Evolutionary conservation across 2,888 invertebrate genomes (phyloP).

Genomic region (Andrena chrysosceles): DNA sequence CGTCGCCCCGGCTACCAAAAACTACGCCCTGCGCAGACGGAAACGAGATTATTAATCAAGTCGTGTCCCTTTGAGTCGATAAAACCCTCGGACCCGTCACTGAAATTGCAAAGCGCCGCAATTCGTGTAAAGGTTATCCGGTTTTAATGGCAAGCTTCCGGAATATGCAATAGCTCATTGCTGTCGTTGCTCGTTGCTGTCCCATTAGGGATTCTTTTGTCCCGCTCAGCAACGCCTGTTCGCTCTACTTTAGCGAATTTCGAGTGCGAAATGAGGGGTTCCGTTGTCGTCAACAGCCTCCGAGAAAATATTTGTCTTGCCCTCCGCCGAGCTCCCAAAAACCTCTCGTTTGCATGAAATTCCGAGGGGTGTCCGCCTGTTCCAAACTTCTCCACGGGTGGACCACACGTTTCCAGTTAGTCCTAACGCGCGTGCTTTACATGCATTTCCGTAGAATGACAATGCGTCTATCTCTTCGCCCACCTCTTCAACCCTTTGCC

Average conservation of each 20-base stretch:
- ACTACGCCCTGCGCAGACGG: neutral
- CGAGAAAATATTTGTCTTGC: slow-evolving; percentile 25
- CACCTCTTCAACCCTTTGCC: neutral
- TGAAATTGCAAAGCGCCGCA: slow-evolving; percentile 19
- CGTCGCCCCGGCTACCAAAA: slow-evolving; percentile 19
- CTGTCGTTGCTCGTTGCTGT: slow-evolving; percentile 22
- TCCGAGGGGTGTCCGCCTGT: neutral
- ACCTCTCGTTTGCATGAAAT: neutral
- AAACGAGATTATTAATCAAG: slow-evolving; percentile 2
- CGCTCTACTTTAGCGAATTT: neutral
- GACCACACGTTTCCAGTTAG: too few relatives aligned
- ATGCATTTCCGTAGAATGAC: neutral
- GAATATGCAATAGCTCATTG: slow-evolving; percentile 53
- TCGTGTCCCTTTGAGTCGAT: neutral
- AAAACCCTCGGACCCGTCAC: neutral
- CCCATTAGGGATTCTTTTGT: slow-evolving; percentile 61
- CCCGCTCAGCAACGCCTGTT: neutral
- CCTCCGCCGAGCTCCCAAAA: neutral
- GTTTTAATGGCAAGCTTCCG: slow-evolving; percentile 49
- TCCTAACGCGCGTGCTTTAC: neutral
- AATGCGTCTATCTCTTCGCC: neutral
- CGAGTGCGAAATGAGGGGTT: slow-evolving; percentile 35
- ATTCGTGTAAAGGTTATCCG: slow-evolving; percentile 44
- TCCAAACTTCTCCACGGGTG: too few relatives aligned
- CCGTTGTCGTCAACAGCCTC: neutral